Conservation (phyloP, 2,113 vertebrate genomes). For the Hippopotamus amphibius region DNA sequence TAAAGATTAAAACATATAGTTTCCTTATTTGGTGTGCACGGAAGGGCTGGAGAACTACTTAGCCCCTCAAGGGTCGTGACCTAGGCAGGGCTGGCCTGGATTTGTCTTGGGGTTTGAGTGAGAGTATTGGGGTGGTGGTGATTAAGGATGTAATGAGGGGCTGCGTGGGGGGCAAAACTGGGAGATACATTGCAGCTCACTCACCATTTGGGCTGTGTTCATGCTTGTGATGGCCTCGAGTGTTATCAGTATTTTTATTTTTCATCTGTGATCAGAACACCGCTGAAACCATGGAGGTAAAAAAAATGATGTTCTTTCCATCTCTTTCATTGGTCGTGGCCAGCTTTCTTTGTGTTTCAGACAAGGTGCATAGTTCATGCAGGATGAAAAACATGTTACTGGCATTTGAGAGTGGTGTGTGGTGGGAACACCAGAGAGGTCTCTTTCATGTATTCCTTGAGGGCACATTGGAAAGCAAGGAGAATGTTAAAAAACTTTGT, state of each 20-base stretch:
- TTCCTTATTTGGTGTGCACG: slow-evolving; percentile 32
- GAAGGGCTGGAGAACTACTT: neutral
- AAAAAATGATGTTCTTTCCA: neutral
- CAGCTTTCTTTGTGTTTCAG: neutral
- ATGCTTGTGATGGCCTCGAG: neutral
- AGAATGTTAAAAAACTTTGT: neutral
- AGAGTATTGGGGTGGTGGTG: neutral
- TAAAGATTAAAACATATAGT: neutral
- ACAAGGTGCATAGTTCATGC: neutral
- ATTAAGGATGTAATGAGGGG: neutral
- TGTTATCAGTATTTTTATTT: slow-evolving; percentile 6
- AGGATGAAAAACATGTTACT: neutral
- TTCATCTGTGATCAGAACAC: neutral
- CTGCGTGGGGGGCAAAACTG: neutral
- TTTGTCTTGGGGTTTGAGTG: slow-evolving; percentile 30
- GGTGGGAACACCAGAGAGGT: neutral
- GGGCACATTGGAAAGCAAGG: neutral
- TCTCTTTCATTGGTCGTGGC: neutral
- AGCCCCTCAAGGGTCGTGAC: neutral
- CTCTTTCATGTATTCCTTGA: neutral
- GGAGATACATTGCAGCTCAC: neutral
- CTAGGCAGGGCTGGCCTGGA: neutral
- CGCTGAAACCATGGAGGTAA: neutral
- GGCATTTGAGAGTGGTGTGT: neutral
- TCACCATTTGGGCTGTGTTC: neutral